Evolutionary conservation across 2,888 invertebrate species (phyloP).

Genomic region (Taphrorychus bicolor): DNA sequence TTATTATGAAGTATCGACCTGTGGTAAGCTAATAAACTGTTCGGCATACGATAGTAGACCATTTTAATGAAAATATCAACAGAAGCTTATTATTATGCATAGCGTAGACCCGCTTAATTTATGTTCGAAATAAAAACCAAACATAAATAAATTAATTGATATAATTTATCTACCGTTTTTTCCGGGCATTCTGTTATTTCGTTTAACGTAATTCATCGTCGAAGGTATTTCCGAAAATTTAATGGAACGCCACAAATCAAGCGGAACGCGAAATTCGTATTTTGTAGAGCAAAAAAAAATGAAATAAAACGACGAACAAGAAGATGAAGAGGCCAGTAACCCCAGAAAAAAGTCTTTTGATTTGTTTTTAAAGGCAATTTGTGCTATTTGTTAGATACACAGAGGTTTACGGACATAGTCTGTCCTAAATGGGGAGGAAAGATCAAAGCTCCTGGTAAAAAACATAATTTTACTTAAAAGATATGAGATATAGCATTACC

Average conservation of each 20-base stretch:
- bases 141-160: background rate
- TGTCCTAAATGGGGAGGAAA: too few relatives aligned
- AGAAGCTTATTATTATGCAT: background rate
- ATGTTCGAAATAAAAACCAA: slow-evolving; percentile 1
- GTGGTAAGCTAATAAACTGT: background rate
- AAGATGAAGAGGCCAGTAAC: too few relatives aligned
- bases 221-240: slow-evolving; percentile 1
- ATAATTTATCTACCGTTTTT: background rate
- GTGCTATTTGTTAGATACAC: too few relatives aligned
- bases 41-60: background rate
- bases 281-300: too few relatives aligned
- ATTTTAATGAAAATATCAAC: background rate
- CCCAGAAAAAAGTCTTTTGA: too few relatives aligned
- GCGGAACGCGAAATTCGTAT: too few relatives aligned
- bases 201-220: slow-evolving; percentile 2
- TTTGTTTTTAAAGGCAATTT: too few relatives aligned
- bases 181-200: background rate
- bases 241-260: slow-evolving; percentile 4
- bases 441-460: too few relatives aligned
- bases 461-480: too few relatives aligned
- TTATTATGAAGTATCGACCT: background rate
- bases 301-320: too few relatives aligned
- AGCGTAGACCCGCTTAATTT: background rate
- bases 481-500: too few relatives aligned
- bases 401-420: too few relatives aligned